Conservation (phyloP, 2,113 vertebrate genomes). For the Athene noctua region DNA sequence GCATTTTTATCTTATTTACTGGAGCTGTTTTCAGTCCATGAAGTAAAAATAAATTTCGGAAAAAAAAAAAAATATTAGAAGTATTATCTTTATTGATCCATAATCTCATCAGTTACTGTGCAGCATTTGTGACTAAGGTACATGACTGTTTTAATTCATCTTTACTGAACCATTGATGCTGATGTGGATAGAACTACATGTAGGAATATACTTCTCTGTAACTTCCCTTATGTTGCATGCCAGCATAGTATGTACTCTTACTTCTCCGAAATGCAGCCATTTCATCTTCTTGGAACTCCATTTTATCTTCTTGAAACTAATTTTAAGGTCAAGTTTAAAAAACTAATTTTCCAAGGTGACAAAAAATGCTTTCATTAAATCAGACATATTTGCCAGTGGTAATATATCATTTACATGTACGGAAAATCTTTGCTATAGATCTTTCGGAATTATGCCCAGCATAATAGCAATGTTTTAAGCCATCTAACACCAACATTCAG, state of each 20-base stretch:
- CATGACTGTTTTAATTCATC: not conserved
- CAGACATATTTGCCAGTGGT: not conserved
- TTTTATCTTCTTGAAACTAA: not conserved
- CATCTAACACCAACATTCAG: not conserved
- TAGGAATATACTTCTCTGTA: not conserved
- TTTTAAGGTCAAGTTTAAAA: not conserved
- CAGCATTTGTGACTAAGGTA: not conserved
- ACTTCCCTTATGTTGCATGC: not conserved
- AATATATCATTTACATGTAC: not conserved
- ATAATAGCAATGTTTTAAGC: not conserved
- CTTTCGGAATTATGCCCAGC: not conserved
- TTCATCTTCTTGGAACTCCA: not conserved
- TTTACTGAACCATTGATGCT: not conserved
- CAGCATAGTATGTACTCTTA: not conserved
- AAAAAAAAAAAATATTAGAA: not conserved
- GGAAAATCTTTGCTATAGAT: not conserved
- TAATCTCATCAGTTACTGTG: not conserved
- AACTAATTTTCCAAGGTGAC: not conserved
- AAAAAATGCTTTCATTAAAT: not conserved
- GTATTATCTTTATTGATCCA: not conserved
- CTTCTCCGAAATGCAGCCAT: not conserved
- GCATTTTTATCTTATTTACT: not conserved
- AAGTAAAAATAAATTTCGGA: not conserved
- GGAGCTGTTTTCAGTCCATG: not conserved
- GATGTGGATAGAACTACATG: not conserved